These are phyloP conservation scores for Dasyurus viverrinus DNA, from an alignment of 2,113 vertebrate genomes.

Conservation along the genomic window DNA sequence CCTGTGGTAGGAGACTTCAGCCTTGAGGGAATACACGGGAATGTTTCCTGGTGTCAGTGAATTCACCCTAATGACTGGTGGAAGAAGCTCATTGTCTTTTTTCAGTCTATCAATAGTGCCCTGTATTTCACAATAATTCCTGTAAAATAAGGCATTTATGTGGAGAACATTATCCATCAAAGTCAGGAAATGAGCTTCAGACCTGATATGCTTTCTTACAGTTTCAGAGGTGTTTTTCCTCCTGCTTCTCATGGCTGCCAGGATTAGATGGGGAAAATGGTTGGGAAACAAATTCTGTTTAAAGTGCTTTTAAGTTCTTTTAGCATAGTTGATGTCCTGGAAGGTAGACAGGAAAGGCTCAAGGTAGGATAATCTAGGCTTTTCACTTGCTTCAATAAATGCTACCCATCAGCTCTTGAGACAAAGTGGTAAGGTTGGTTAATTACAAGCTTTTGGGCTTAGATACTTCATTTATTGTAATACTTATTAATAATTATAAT, in stretches of 20 bases:
- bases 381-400: conserved; percentile 16
- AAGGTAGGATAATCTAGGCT: background rate
- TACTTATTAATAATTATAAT: too few relatives aligned
- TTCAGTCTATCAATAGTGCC: conserved; percentile 7
- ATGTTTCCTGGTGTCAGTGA: background rate
- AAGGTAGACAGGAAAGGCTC: background rate
- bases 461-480: too few relatives aligned
- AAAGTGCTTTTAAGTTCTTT: background rate
- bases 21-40: background rate
- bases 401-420: background rate
- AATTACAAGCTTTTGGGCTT: background rate
- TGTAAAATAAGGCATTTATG: background rate
- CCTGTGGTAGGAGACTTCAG: background rate
- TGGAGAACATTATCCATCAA: background rate
- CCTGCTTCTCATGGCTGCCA: background rate
- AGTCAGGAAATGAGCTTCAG: background rate
- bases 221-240: background rate
- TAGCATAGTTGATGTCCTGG: background rate
- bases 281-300: background rate
- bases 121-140: background rate
- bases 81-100: background rate
- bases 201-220: background rate
- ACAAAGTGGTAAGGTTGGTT: background rate
- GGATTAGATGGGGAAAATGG: background rate
- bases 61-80: background rate